Conservation (phyloP, 2,113 vertebrate species). For the Ictalurus punctatus region DNA sequence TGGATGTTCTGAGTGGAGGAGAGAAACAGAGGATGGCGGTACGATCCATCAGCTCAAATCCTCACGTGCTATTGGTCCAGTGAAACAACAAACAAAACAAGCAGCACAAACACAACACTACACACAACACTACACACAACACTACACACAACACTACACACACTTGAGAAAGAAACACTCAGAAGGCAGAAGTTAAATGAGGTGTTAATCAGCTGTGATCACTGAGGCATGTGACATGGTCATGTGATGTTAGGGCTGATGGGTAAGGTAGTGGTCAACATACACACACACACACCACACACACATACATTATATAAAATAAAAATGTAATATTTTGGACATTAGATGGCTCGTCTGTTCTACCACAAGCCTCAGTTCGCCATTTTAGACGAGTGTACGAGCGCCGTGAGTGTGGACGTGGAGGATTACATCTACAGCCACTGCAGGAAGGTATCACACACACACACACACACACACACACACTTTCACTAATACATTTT, state of each 20-base stretch:
- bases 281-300: background rate
- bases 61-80: slow-evolving; percentile 27
- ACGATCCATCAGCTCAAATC: slow-evolving; percentile 42
- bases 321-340: background rate
- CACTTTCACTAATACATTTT: background rate
- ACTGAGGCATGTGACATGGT: background rate
- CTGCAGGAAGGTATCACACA: slow-evolving; percentile 81
- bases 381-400: slow-evolving; percentile 96
- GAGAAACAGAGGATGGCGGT: slow-evolving; percentile 98
- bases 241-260: background rate
- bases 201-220: background rate
- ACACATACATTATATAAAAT: background rate
- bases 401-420: slow-evolving; percentile 95
- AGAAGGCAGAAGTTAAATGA: too few species aligned
- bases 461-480: background rate
- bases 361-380: slow-evolving; percentile 99
- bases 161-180: too few species aligned
- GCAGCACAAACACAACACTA: too few species aligned
- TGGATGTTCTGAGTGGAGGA: slow-evolving; percentile 97
- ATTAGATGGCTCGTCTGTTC: slow-evolving; percentile 93
- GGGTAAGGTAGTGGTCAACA: background rate
- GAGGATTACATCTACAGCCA: slow-evolving; percentile 96
- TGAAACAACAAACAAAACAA: background rate
- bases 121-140: too few species aligned
- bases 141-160: too few species aligned